Percentiles rank a stretch among this genome's conserved stretches.
Evolutionary conservation across 2,888 invertebrate species (phyloP).

Genomic region (Elegia similella): DNA sequence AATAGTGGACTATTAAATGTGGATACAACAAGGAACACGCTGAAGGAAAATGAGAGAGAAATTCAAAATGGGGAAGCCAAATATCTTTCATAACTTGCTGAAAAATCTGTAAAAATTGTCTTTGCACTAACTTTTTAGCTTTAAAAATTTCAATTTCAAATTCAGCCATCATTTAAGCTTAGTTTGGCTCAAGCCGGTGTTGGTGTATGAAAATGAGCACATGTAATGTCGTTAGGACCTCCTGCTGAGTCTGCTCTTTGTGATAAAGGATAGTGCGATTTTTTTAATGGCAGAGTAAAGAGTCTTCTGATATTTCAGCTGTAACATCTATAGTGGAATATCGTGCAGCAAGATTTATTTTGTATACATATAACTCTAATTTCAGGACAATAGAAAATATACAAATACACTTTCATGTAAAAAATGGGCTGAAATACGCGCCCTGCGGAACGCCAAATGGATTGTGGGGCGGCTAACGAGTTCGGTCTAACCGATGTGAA

Average conservation of each 20-base stretch:
- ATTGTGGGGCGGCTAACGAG: constrained; percentile 11
- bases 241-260: not conserved
- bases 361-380: no score
- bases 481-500: constrained; percentile 15
- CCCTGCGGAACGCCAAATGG: constrained; percentile 14
- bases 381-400: no score
- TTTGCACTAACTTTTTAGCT: not conserved
- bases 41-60: no score
- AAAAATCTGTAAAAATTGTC: not conserved
- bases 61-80: no score
- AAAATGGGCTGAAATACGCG: not conserved
- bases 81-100: not conserved
- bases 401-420: not conserved
- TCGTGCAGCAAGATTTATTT: no score
- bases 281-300: no score
- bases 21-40: no score
- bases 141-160: constrained; percentile 7
- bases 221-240: not conserved
- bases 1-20: no score
- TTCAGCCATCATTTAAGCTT: constrained; percentile 7
- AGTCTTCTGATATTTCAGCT: no score
- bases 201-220: constrained; percentile 2
- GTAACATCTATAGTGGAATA: no score
- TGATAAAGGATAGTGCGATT: no score
- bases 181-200: not conserved